phyloP scores from a whole-genome alignment of 2,888 invertebrate species.

The Oegoconia quadripuncta region DNA sequence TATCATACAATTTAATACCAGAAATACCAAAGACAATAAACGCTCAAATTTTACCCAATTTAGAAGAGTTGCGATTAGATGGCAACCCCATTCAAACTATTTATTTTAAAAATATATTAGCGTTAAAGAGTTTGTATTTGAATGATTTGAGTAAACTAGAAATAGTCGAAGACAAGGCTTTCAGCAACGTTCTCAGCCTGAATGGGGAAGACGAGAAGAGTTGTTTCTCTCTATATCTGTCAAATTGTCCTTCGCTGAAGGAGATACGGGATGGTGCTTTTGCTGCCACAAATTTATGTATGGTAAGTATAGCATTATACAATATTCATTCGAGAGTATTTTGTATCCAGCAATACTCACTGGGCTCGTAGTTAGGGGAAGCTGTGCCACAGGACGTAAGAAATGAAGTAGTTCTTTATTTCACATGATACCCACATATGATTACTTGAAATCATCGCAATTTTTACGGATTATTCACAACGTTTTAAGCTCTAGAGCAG shows the following conservation, averaged over 20 bases:
- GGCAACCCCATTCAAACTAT: conserved; percentile 72
- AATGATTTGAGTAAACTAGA: conserved; percentile 52
- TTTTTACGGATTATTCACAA: too few relatives aligned
- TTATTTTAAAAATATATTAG: conserved; percentile 66
- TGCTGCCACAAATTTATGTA: conserved; percentile 69
- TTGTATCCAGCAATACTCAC: neutral
- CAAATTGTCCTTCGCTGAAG: conserved; percentile 59
- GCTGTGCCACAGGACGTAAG: too few relatives aligned
- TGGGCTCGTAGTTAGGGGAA: too few relatives aligned
- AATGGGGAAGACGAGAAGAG: conserved; percentile 39
- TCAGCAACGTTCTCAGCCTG: conserved; percentile 67
- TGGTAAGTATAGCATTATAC: conserved; percentile 53
- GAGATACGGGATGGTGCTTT: conserved; percentile 67
- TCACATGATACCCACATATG: too few relatives aligned
- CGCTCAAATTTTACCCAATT: conserved; percentile 59
- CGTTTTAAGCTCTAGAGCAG: too few relatives aligned
- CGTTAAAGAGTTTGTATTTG: conserved; percentile 62
- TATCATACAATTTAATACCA: conserved; percentile 70
- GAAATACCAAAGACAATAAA: conserved; percentile 66
- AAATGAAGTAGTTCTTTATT: too few relatives aligned
- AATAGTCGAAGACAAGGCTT: conserved; percentile 62
- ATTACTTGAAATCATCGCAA: too few relatives aligned
- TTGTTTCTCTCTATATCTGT: conserved; percentile 72
- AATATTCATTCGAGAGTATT: neutral
- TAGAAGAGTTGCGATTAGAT: conserved; percentile 71